Evolutionary conservation across 2,797 vertebrate species (phyloP).

Genomic region (Lepidocolaptes lacrymiger): DNA sequence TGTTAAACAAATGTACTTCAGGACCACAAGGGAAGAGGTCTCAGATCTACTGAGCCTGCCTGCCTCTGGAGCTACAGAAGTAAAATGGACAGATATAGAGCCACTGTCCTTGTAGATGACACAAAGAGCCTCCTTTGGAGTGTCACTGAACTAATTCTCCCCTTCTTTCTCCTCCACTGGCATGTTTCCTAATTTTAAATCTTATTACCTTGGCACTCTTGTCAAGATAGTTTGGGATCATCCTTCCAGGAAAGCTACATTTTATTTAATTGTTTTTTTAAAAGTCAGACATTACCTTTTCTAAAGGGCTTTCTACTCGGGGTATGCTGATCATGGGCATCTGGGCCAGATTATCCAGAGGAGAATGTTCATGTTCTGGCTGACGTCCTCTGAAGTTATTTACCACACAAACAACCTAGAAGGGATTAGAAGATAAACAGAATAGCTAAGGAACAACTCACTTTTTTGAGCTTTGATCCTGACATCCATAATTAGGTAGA

Average conservation of each 20-base stretch:
- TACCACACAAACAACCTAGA: conserved; percentile 95
- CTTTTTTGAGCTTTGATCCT: background rate
- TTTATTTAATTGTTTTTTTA: conserved; percentile 54
- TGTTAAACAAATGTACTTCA: background rate
- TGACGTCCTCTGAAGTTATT: conserved; percentile 97
- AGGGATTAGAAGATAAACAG: conserved; percentile 47
- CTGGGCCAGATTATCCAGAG: conserved; percentile 77
- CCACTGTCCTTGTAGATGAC: background rate
- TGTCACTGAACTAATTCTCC: background rate
- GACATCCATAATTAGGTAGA: background rate
- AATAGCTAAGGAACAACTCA: conserved; percentile 6
- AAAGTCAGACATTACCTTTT: conserved; percentile 89
- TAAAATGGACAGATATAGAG: background rate
- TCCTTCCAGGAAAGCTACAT: background rate
- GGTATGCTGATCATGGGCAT: conserved; percentile 86
- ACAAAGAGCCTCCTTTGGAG: background rate
- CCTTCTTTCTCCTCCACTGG: background rate
- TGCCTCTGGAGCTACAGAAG: background rate
- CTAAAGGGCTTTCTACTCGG: conserved; percentile 91
- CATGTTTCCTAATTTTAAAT: background rate
- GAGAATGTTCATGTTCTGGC: conserved; percentile 84
- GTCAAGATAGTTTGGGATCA: background rate
- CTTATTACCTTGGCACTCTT: background rate
- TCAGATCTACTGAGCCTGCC: background rate
- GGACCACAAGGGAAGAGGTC: background rate